phyloP scores from a whole-genome alignment of 2,888 invertebrate genomes.

The Nineta flava region DNA sequence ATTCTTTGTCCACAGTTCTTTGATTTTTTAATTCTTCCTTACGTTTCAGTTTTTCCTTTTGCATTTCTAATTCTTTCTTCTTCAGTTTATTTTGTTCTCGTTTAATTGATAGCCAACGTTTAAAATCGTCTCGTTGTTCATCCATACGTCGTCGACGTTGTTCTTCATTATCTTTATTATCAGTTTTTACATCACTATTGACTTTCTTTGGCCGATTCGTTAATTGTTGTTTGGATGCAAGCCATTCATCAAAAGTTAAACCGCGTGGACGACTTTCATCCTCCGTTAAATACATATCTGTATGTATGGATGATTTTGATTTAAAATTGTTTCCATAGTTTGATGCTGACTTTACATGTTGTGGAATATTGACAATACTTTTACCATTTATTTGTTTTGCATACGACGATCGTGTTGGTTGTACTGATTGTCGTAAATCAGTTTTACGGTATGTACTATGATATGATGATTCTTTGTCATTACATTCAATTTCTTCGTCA shows the following conservation, averaged over 20 bases:
- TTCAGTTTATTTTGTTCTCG: slow-evolving; percentile 1
- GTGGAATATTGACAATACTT: slow-evolving; percentile 17
- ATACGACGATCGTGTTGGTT: slow-evolving; percentile 19
- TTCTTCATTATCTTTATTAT: neutral
- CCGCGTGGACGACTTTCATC: neutral
- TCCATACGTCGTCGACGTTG: neutral
- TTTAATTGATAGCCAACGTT: slow-evolving; percentile 3
- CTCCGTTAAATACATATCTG: neutral
- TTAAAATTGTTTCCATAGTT: too few relatives aligned
- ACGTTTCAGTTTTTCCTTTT: neutral
- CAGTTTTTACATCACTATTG: neutral
- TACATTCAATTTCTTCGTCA: too few relatives aligned
- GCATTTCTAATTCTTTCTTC: neutral
- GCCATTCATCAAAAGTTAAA: slow-evolving; percentile 5
- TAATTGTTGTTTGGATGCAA: neutral
- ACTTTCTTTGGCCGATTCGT: neutral
- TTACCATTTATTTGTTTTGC: slow-evolving; percentile 27
- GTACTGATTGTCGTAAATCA: slow-evolving; percentile 7
- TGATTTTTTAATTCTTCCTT: slow-evolving; percentile 27
- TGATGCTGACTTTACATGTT: neutral
- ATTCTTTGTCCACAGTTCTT: slow-evolving; percentile 28
- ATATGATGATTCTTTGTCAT: neutral
- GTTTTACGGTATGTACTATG: neutral
- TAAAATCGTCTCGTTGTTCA: slow-evolving; percentile 5
- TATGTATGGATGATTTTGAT: slow-evolving; percentile 5